phyloP scores from a whole-genome alignment of 2,113 vertebrate species.

The Chloropsis hardwickii region DNA sequence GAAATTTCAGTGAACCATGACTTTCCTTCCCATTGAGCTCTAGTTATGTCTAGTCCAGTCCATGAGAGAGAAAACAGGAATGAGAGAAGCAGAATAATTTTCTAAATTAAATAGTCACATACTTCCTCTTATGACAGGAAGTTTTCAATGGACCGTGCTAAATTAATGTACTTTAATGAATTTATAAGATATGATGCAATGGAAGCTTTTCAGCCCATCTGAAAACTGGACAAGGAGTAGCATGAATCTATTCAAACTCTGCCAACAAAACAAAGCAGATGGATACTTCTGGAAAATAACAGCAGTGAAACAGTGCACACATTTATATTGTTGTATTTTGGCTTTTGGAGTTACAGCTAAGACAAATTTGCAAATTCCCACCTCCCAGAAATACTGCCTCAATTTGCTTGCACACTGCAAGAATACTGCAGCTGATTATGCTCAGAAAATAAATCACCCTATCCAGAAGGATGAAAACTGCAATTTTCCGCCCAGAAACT shows the following conservation, averaged over 20 bases:
- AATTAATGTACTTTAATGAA: conserved; percentile 39
- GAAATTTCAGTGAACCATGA: neutral
- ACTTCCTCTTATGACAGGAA: conserved; percentile 49
- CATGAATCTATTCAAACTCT: neutral
- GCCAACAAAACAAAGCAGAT: conserved; percentile 46
- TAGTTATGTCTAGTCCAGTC: neutral
- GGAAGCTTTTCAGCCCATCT: conserved; percentile 35
- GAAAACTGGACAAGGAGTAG: neutral
- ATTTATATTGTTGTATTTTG: conserved; percentile 6
- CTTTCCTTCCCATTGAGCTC: neutral
- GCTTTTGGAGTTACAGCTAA: conserved; percentile 2
- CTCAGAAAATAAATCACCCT: conserved; percentile 38
- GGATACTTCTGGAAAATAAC: conserved; percentile 48
- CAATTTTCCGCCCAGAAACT: conserved; percentile 10
- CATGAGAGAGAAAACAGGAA: neutral
- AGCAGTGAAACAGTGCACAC: neutral
- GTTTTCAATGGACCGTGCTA: conserved; percentile 39
- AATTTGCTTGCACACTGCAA: neutral
- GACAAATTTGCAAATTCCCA: conserved; percentile 46
- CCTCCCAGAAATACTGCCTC: conserved; percentile 37
- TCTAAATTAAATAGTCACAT: conserved; percentile 28
- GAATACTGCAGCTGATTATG: conserved; percentile 22
- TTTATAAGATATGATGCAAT: conserved; percentile 59
- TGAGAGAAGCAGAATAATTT: conserved; percentile 21
- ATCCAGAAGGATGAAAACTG: conserved; percentile 30